Evolutionary conservation across 2,797 vertebrate genomes (phyloP).

Genomic region (Trichosurus vulpecula): DNA sequence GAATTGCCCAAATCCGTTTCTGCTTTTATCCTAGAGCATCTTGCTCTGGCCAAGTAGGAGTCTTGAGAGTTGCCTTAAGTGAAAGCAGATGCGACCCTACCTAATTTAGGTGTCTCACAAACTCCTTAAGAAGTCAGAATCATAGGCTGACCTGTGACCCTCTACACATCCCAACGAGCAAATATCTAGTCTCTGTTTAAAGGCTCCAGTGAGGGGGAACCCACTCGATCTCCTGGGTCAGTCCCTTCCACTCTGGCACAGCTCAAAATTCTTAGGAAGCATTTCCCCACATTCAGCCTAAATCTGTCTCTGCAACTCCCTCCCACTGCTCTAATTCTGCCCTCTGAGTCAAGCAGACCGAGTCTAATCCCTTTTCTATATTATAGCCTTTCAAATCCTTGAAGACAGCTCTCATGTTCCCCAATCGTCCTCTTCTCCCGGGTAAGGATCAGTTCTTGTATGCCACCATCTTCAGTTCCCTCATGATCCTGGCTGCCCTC

Average conservation of each 20-base stretch:
- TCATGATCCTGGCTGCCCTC: neutral
- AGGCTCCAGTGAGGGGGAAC: neutral
- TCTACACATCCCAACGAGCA: neutral
- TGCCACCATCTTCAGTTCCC: neutral
- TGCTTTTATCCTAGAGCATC: neutral
- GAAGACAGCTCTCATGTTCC: neutral
- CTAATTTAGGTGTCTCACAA: slow-evolving; percentile 49
- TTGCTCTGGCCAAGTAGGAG: neutral
- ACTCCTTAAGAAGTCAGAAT: slow-evolving; percentile 31
- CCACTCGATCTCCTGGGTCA: neutral
- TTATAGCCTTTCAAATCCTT: neutral
- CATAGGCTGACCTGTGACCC: neutral
- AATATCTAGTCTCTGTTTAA: neutral
- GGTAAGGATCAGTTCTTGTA: neutral
- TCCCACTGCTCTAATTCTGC: neutral
- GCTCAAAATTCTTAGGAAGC: neutral
- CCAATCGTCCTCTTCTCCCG: neutral
- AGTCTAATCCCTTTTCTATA: neutral
- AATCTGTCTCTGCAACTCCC: neutral
- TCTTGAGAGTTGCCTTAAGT: neutral
- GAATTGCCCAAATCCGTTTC: neutral
- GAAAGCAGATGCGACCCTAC: slow-evolving; percentile 20
- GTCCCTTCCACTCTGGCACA: neutral
- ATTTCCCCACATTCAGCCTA: neutral
- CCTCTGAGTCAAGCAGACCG: neutral